Base-by-base conservation (phyloP, 2,888 invertebrate genomes). In the Ceriagrion tenellum region DNA sequence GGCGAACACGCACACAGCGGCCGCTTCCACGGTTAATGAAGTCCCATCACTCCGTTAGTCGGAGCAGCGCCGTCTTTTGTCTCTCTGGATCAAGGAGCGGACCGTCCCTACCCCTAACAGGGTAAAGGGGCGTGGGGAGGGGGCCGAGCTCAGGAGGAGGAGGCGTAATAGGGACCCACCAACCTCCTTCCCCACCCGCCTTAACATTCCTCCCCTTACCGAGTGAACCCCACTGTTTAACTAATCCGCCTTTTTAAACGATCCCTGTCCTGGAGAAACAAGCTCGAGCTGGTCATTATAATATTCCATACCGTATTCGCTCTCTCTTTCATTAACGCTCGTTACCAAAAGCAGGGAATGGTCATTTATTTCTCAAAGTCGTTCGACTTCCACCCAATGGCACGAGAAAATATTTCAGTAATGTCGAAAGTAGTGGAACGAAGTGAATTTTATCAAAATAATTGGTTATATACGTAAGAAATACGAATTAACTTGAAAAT, bases 1-100 rank as follows among this genome's bases (percentile, higher is more conserved):
- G 69, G 69, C 23, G 59, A 8, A 20, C 16, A 20, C 59, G 26
- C 69, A 69, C 23, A 69, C 26, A 69, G 56, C n/a, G 59, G 40
- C 35, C 59, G 91, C 63, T 91, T 59, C 69, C 93, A 47, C 81
- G 12, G 93, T 91, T 93, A 93, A 93, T 93, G 93, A 93, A 93
- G 93, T 93, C 93, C 93, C 93, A 35, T 93, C 69, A 69, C 69
- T 63, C 91, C 35, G 63, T 91, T 59, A 55, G 55, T 26, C 89
- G 89, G 69, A 20, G 69, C 40, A 63, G 10, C 91, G 91, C n/a
- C 91, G 93, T 93, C 93, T 93, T 93, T 93, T 74, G 93, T 93
- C 93, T 93, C 69, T 74, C 47, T 69, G 93, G 74, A 93, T 93
- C 93, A 93, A 93, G 93, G 35, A 74, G 35, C 81, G 35, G 13